A percentile compares a stretch with the other conserved stretches of the same genome.
These are phyloP conservation scores for Coluber constrictor DNA, from an alignment of 2,797 vertebrate species.

Conservation along the genomic window DNA sequence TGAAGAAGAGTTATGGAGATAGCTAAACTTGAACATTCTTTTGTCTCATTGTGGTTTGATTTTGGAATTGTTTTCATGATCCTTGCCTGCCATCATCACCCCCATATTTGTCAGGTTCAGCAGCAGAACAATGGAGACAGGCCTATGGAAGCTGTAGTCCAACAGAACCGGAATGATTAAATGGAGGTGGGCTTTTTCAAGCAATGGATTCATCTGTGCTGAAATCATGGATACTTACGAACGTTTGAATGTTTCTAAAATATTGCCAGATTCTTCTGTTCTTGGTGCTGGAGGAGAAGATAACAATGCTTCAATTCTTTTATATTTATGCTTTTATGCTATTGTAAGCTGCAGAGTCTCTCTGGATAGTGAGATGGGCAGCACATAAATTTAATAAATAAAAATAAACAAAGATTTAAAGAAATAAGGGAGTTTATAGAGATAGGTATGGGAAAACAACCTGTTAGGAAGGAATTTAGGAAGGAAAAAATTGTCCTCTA, in stretches of 20 bases:
- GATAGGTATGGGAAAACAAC: neutral
- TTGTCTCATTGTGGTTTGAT: neutral
- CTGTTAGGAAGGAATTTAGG: neutral
- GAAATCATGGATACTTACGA: neutral
- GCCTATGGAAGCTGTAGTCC: neutral
- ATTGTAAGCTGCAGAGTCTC: neutral
- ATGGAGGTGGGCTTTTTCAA: neutral
- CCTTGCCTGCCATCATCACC: neutral
- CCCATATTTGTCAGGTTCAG: neutral
- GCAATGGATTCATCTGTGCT: neutral
- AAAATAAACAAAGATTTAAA: neutral
- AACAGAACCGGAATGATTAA: neutral
- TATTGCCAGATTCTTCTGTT: neutral
- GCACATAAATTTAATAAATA: neutral
- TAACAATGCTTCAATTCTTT: neutral
- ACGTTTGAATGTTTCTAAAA: slow-evolving; percentile 34
- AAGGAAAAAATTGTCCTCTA: neutral
- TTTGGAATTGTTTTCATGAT: neutral
- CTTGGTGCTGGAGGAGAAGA: neutral
- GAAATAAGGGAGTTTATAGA: neutral
- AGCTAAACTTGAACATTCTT: neutral
- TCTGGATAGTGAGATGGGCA: neutral
- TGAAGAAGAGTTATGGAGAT: neutral
- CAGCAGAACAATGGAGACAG: neutral
- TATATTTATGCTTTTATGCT: neutral